A percentile compares a stretch with the other conserved stretches of the same genome.
Evolutionary conservation across 2,113 vertebrate genomes (phyloP).

Genomic region (Zapus hudsonius): DNA sequence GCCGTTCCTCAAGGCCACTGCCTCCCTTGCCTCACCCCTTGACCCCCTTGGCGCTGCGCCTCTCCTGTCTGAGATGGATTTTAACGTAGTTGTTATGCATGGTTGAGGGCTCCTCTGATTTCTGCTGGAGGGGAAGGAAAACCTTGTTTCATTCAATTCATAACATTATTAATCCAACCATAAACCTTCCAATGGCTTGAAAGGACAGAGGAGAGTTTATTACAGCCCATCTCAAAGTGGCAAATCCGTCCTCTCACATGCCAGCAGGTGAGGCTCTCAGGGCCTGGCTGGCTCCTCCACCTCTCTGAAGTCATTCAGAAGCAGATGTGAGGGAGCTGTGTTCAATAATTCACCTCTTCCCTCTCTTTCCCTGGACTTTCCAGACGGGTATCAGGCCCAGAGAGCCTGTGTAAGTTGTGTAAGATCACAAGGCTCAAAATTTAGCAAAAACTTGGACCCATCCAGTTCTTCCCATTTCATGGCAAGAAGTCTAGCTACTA

Average conservation of each 20-base stretch:
- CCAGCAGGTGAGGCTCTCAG: not conserved
- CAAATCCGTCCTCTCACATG: not conserved
- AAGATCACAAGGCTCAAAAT: not conserved
- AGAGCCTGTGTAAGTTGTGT: not conserved
- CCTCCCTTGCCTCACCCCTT: not conserved
- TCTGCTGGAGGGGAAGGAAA: slow-evolving; percentile 74
- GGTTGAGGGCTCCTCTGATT: slow-evolving; percentile 77
- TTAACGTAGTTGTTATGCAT: slow-evolving; percentile 79
- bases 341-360: fast-evolving
- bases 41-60: not conserved
- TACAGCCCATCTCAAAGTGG: not conserved
- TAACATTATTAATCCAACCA: slow-evolving; percentile 78
- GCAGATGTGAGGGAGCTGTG: fast-evolving
- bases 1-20: not conserved
- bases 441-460: not conserved
- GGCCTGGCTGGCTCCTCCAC: not conserved
- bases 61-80: slow-evolving; percentile 61
- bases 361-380: not conserved
- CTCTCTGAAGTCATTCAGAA: not conserved
- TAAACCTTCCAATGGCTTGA: slow-evolving; percentile 50
- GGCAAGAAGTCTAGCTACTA: not conserved
- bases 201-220: slow-evolving; percentile 66
- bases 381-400: not conserved
- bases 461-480: not conserved
- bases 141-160: slow-evolving; percentile 78